Percentiles rank a stretch among this genome's conserved stretches.
phyloP scores from a whole-genome alignment of 2,113 vertebrate species.

The Raphicerus campestris region DNA sequence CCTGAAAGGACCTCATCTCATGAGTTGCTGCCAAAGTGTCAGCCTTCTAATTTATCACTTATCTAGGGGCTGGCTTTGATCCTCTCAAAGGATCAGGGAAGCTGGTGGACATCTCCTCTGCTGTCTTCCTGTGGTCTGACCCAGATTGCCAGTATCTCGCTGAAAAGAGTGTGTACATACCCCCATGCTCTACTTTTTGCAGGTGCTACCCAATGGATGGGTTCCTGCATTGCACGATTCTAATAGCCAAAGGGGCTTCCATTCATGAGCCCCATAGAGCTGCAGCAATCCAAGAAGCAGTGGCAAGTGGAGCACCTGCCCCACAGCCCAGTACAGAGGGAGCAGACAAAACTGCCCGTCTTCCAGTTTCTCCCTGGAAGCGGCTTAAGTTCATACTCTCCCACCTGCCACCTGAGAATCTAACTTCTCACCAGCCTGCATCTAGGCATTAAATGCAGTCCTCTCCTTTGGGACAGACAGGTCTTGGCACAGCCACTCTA shows the following conservation, averaged over 20 bases:
- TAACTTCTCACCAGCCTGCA: not conserved
- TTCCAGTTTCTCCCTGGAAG: not conserved
- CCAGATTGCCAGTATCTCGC: not conserved
- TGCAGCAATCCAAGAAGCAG: not conserved
- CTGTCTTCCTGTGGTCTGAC: not conserved
- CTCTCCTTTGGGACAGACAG: not conserved
- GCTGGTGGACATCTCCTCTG: not conserved
- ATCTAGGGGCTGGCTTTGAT: not conserved
- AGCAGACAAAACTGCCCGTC: not conserved
- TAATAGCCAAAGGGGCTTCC: not conserved
- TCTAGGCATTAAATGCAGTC: not conserved
- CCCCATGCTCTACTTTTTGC: not conserved
- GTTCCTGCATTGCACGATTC: not conserved
- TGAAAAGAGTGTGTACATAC: not conserved
- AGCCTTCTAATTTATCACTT: not conserved
- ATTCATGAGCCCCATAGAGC: not conserved
- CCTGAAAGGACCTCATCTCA: not conserved
- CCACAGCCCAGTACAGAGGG: not conserved
- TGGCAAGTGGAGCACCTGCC: no score
- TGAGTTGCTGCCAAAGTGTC: not conserved
- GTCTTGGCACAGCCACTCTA: not conserved
- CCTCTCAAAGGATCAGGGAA: not conserved
- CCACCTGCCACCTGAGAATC: not conserved
- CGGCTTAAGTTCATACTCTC: not conserved
- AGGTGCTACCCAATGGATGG: not conserved